phyloP scores from a whole-genome alignment of 2,888 invertebrate species.

The Julus scanicus region DNA sequence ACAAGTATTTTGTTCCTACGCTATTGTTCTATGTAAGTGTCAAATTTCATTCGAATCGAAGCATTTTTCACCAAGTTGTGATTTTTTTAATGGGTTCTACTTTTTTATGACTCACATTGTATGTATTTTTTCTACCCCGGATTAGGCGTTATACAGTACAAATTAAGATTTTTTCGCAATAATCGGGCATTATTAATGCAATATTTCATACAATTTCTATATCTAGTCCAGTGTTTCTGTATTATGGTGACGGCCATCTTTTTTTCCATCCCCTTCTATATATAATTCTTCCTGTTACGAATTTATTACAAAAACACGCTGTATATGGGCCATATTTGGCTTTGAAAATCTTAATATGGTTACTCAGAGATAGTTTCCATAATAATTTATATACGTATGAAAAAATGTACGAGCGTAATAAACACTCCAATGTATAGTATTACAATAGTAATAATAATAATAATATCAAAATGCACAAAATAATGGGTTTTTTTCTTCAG shows the following conservation, averaged over 20 bases:
- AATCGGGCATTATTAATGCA: background rate
- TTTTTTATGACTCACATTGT: too few relatives aligned
- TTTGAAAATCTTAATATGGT: too few relatives aligned
- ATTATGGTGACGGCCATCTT: background rate
- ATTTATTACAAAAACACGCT: too few relatives aligned
- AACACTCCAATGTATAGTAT: background rate
- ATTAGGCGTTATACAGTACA: background rate
- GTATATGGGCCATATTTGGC: too few relatives aligned
- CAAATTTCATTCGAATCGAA: too few relatives aligned
- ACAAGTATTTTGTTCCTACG: too few relatives aligned
- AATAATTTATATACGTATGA: background rate
- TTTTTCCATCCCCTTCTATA: background rate
- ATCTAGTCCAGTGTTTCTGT: background rate
- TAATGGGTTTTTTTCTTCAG: background rate
- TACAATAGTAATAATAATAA: background rate
- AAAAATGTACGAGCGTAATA: background rate
- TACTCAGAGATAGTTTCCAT: background rate
- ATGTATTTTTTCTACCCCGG: too few relatives aligned
- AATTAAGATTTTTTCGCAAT: background rate
- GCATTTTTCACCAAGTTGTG: too few relatives aligned
- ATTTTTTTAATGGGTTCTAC: too few relatives aligned
- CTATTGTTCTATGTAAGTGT: too few relatives aligned
- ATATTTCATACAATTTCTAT: background rate
- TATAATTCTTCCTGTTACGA: too few relatives aligned
- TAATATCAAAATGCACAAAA: constrained; percentile 20